Evolutionary conservation across 1,140 invertebrate species (phyloP).

Genomic region (Lithobius niger): DNA sequence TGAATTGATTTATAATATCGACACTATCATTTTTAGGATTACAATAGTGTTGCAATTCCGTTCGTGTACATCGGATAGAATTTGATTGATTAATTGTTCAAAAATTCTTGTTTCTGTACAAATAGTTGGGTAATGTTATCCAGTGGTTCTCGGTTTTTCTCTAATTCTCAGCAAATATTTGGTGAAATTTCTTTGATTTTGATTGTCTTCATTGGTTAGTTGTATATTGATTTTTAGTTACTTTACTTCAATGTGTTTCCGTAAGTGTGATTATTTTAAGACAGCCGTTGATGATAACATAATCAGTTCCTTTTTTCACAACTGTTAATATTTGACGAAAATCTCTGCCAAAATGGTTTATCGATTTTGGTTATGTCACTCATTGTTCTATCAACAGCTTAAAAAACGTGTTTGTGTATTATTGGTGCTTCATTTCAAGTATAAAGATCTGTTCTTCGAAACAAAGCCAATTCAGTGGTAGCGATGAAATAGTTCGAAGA

Average conservation of each 20-base stretch:
- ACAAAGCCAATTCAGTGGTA: background rate
- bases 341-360: constrained; percentile 4
- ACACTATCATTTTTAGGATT: too few relatives aligned
- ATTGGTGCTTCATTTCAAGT: background rate
- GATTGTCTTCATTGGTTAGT: background rate
- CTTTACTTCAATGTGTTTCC: background rate
- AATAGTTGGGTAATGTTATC: background rate
- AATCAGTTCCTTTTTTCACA: background rate
- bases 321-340: background rate
- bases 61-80: background rate
- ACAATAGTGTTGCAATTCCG: background rate
- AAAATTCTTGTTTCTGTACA: background rate
- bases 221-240: background rate
- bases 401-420: background rate
- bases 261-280: background rate
- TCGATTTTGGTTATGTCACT: background rate
- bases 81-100: background rate
- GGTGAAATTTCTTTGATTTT: background rate
- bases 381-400: background rate
- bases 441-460: background rate
- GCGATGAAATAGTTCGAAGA: background rate
- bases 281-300: background rate
- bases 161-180: too few relatives aligned
- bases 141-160: background rate
- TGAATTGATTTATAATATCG: background rate